A percentile compares a stretch with the other conserved stretches of the same genome.
phyloP scores from a whole-genome alignment of 2,113 vertebrate species.

The Strix aluco region DNA sequence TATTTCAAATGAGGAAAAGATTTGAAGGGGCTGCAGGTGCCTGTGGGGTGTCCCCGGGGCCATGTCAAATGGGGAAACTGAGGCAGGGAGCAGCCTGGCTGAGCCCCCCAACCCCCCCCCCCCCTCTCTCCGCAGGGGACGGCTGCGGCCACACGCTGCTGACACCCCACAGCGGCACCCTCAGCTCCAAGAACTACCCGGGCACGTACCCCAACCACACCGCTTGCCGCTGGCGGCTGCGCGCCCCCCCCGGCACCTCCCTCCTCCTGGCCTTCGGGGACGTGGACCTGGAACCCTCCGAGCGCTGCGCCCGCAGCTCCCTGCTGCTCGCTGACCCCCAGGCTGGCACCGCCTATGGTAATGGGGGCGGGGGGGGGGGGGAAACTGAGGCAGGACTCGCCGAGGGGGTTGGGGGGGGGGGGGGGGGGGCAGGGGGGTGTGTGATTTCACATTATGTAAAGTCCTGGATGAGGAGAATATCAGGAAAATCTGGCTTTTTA shows the following conservation, averaged over 20 bases:
- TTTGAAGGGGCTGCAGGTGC: neutral
- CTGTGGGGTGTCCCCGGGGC: fast-evolving
- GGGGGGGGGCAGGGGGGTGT: neutral
- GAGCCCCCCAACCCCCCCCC: neutral
- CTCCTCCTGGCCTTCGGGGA: conserved; percentile 82
- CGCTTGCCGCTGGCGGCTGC: conserved; percentile 78
- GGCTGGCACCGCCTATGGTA: conserved; percentile 71
- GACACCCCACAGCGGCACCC: conserved; percentile 79
- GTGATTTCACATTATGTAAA: neutral
- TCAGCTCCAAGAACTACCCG: conserved; percentile 85
- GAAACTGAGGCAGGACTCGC: neutral
- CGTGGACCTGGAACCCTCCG: conserved; percentile 81
- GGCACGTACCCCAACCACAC: conserved; percentile 85
- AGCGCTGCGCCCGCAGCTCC: conserved; percentile 77
- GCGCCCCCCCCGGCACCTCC: conserved; percentile 60
- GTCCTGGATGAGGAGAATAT: neutral
- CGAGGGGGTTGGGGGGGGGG: neutral
- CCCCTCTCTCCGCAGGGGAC: conserved; percentile 65
- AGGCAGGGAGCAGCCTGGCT: neutral
- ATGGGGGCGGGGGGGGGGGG: neutral
- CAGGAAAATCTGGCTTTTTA: neutral
- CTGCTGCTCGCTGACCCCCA: conserved; percentile 72
- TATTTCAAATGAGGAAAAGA: neutral
- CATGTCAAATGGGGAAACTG: neutral
- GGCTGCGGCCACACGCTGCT: conserved; percentile 84